A percentile compares a stretch with the other conserved stretches of the same genome.
These are phyloP conservation scores for Fringilla coelebs DNA, from an alignment of 2,797 vertebrate genomes.

Conservation along the genomic window DNA sequence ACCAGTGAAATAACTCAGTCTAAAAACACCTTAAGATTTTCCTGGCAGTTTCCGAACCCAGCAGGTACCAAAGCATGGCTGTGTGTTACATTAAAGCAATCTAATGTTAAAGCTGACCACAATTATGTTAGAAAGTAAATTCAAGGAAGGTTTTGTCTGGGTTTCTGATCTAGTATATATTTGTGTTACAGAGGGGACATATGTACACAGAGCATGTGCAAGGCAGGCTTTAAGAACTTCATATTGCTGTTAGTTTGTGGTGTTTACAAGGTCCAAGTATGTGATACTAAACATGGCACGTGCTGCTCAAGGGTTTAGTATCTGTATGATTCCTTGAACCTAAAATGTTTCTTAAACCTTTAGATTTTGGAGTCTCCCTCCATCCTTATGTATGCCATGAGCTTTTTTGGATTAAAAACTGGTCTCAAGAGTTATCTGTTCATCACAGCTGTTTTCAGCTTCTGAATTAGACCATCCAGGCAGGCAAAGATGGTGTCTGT, in stretches of 20 bases:
- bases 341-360: background rate
- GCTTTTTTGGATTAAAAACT: background rate
- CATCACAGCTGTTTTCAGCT: background rate
- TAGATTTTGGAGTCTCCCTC: background rate
- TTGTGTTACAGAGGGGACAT: background rate
- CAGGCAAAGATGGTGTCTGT: background rate
- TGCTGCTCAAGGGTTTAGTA: background rate
- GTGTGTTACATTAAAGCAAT: background rate
- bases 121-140: background rate
- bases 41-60: background rate
- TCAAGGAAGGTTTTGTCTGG: background rate
- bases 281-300: background rate
- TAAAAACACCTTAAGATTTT: background rate
- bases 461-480: background rate
- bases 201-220: rapidly evolving
- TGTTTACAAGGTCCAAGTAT: background rate
- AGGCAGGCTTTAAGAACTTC: background rate
- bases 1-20: background rate
- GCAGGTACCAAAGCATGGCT: background rate
- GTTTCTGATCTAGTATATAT: background rate
- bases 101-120: background rate
- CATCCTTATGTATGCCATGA: background rate
- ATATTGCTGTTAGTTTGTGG: background rate
- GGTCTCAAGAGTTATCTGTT: background rate
- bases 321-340: background rate